Evolutionary conservation across 2,797 vertebrate species (phyloP), one percentile per base, ranked within the genome.

Genomic region (Pelodytes ibericus): DNA sequence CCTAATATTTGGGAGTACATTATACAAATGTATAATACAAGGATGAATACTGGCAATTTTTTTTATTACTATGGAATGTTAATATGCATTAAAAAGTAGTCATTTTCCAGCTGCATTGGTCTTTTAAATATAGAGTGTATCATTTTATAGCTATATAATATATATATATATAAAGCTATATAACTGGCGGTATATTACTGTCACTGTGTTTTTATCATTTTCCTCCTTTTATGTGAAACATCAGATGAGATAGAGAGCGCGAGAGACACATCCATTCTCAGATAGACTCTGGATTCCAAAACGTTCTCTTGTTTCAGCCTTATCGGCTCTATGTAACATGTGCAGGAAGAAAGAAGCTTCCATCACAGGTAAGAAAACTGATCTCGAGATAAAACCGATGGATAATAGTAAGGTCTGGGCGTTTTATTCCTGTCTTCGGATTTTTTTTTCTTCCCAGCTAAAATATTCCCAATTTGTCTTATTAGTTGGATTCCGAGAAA

Each of bases 291-390:
- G 4, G 1, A 3, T n/a, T 26, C 49, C 7, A 8, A 26, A 71
- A 49, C 4, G 47, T 24, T 76, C 67, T 44, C 47, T 22, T 26
- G 16, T 58, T 67, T 71, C 31, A 61, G 27, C 47, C 6, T 71
- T 64, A 57, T 71, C 74, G 25, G 49, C 67, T 20, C 13, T 47
- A 1, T 30, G 61, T 63, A 25, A 49, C 61, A 71, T 77, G 51
- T 29, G 16, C 22, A 18, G 36, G 30, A 29, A 69, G 33, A 47
- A 71, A 29, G 47, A 20, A 27, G 20, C 51, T 66, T 24, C 49
- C 51, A 77, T 77, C 69, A 58, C 68, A 72, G 69, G 75, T 66
- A 53, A 20, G 69, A 60, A 65, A 64, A 51, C 61, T 60, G 75
- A 77, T 77, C 22, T 29, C 53, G 2, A 29, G 59, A 65, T 66